Evolutionary conservation across 2,113 vertebrate species (phyloP), one percentile per base, ranked within the genome.

Genomic region (Grantiella picta): DNA sequence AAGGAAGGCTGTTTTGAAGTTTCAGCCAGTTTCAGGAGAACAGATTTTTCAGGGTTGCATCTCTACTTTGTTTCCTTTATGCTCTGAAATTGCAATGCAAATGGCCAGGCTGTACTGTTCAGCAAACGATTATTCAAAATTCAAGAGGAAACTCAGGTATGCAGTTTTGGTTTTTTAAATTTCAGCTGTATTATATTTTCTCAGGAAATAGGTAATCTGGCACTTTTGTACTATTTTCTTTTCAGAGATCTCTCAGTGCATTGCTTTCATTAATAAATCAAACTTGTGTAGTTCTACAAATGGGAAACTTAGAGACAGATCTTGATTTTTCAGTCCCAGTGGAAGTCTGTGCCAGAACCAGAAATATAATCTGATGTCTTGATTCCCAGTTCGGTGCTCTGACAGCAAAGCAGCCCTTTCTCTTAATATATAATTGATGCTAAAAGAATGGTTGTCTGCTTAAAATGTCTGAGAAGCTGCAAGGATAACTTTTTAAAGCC

Each of bases 221-320:
- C 5, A 18, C 24, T 93, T 85, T 24, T 70, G 20, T 63, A 47
- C 22, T 72, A 5, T 53, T 86, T 94, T 88, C 28, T 93, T 4
- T 77, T 76, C 23, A 19, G 86, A 86, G 35, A 54, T 36, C 21
- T 86, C 31, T 86, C 33, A 33, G 68, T 86, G 38, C 29, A 38
- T 61, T 90, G 24, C 82, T 87, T 77, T 80, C 59, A 82, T 81
- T 89, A 89, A 89, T 92, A 92, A 94, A 86, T 92, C 56, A 89
- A 83, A 69, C 53, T 36, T 73, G 50, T 54, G 29, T 76, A 63
- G 33, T 86, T 82, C 42, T 86, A 33, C 76, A 81, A 82, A 77
- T 92, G 71, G 35, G 23, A 52, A 86, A 38, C 35, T 61, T 70
- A 25, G 54, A 86, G 72, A 36, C 36, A 47, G 44, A 50, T 63